These are phyloP conservation scores for Diabrotica undecimpunctata DNA, from an alignment of 1,140 invertebrate genomes.

Conservation along the genomic window DNA sequence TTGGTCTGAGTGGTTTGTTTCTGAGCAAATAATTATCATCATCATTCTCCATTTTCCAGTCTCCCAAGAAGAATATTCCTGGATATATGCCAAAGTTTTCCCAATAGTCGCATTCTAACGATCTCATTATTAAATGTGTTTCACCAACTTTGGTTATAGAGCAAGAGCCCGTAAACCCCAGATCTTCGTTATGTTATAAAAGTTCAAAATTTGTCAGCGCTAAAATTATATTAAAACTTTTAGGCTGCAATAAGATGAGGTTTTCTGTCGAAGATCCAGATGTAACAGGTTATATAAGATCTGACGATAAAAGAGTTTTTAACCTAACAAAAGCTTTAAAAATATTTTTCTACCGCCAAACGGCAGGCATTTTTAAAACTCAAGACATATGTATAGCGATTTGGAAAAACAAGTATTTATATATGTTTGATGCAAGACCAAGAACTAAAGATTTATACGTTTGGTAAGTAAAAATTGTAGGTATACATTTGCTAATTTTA, in stretches of 20 bases:
- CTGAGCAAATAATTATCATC: no score
- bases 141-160: no score
- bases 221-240: conserved; percentile 3
- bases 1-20: no score
- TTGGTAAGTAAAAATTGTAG: background rate
- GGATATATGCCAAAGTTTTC: no score
- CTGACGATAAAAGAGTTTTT: conserved; percentile 51
- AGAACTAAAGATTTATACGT: conserved; percentile 44
- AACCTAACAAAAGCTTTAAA: conserved; percentile 53
- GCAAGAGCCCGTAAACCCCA: no score
- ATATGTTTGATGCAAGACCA: conserved; percentile 53
- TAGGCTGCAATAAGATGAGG: conserved; percentile 37
- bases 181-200: no score
- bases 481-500: no score
- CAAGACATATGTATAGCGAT: conserved; percentile 51
- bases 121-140: no score
- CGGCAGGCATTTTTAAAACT: conserved; percentile 50
- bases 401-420: conserved; percentile 54
- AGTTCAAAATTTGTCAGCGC: no score
- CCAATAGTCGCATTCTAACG: no score
- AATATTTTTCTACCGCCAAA: conserved; percentile 52
- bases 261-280: conserved; percentile 39
- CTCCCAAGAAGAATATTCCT: no score
- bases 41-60: no score
- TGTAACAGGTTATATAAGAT: conserved; percentile 37